Evolutionary conservation across 2,113 vertebrate genomes (phyloP).

Genomic region (Tricholaema leucomelas): DNA sequence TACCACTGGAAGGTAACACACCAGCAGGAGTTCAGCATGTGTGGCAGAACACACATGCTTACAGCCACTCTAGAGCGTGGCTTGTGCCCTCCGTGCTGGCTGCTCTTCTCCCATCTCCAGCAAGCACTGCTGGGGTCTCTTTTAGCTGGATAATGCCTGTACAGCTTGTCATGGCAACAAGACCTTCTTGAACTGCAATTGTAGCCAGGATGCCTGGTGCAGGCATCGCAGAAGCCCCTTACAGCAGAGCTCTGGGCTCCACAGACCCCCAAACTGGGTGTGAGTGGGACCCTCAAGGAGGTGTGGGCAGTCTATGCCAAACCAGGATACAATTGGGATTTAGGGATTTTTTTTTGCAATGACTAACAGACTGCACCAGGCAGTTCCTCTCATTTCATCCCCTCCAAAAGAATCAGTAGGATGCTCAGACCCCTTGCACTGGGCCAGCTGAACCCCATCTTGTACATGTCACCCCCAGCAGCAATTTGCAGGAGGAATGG

Average conservation of each 20-base stretch:
- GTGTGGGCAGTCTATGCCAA: background rate
- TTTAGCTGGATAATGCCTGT: background rate
- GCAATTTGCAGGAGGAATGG: background rate
- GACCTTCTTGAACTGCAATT: background rate
- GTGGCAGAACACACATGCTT: accelerated
- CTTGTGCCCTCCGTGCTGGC: accelerated
- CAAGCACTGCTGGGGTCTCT: background rate
- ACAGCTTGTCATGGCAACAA: constrained; percentile 51
- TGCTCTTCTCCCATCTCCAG: background rate
- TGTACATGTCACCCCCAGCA: background rate
- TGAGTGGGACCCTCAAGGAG: accelerated
- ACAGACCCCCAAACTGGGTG: background rate
- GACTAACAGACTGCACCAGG: background rate
- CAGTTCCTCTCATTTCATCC: background rate
- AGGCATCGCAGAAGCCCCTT: background rate
- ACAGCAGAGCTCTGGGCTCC: background rate
- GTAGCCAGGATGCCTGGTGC: background rate
- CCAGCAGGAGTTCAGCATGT: accelerated
- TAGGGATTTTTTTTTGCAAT: background rate
- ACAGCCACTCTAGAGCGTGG: background rate
- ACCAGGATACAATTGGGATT: accelerated
- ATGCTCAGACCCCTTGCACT: background rate
- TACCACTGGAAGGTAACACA: background rate
- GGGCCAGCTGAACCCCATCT: too few relatives aligned
- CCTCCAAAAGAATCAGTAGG: background rate